These are phyloP conservation scores for Anticlea derivata DNA, from an alignment of 2,888 invertebrate genomes.

Conservation along the genomic window DNA sequence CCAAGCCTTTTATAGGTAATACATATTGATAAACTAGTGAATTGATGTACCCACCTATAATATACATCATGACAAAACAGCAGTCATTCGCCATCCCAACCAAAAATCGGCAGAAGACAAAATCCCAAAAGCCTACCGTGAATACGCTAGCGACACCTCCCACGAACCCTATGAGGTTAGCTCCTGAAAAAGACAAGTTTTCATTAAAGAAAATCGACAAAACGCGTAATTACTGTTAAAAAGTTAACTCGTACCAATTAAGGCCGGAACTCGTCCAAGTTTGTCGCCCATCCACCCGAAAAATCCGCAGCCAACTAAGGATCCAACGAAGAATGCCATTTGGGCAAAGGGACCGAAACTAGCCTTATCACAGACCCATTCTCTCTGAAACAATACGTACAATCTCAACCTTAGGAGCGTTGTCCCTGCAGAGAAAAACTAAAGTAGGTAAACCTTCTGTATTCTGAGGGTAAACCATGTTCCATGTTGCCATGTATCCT, in stretches of 20 bases:
- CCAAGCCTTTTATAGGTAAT: no score
- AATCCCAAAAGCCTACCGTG: constrained; percentile 87
- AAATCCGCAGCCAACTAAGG: constrained; percentile 51
- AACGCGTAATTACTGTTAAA: no score
- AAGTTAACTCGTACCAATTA: constrained; percentile 46
- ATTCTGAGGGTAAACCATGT: no score
- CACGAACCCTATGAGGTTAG: constrained; percentile 87
- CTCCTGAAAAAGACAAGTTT: constrained; percentile 59
- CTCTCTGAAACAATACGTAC: constrained; percentile 44
- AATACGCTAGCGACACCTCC: constrained; percentile 87
- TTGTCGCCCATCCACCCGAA: constrained; percentile 58
- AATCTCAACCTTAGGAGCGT: not conserved
- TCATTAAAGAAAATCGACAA: not conserved
- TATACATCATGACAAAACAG: constrained; percentile 93
- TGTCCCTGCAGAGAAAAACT: no score
- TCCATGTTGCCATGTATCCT: no score
- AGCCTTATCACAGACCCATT: constrained; percentile 58
- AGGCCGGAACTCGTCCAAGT: constrained; percentile 55
- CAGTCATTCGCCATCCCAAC: constrained; percentile 93
- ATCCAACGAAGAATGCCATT: constrained; percentile 53
- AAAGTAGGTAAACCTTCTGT: no score
- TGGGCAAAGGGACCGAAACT: constrained; percentile 53
- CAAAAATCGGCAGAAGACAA: constrained; percentile 89
- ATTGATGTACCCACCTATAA: constrained; percentile 91
- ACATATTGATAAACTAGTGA: no score